Evolutionary conservation across 2,888 invertebrate genomes (phyloP), one percentile per base, ranked within the genome.

Genomic region (Aproaerema taeniolella): DNA sequence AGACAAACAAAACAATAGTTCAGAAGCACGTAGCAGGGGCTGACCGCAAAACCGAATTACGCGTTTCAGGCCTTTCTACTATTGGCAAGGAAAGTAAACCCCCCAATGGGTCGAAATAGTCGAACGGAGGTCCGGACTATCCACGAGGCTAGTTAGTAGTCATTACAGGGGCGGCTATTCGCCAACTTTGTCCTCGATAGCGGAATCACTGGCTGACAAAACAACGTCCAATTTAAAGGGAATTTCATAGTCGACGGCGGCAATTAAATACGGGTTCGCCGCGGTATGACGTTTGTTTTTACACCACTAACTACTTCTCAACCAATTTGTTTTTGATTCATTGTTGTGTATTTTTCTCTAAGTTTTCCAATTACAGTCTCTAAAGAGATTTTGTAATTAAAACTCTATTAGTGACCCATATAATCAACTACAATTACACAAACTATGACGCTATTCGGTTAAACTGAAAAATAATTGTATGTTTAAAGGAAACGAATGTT

Each of bases 41-140:
- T 53, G 48, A 62, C 75, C 73, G 54, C 74, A 71, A 72, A 73
- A 71, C 71, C 73, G 59, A 74, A 69, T 72, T 68, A 65, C 66
- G 54, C 49, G 44, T 50, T 46, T 52, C 44, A 43, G n/a, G 54
- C 68, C 67, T 66, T 63, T 58, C 58, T 50, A 51, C 53, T 71
- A 62, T 73, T 62, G 65, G 67, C 50, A 62, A 60, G 60, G n/a
- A n/a, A 70, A 70, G 63, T 65, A 61, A 58, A 56, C 58, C 53
- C 47, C 48, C 58, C 45, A 52, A 33, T 17, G 50, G 42, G 42
- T 47, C 40, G 48, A 44, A 50, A 52, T 48, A 44, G 47, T 12
- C 29, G 29, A 38, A 42, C 31, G 45, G 20, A 6, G 5, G 4
- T 8, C 5, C 20, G 4, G 20, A 20, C 20, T 20, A 20, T 20